Base-by-base conservation (phyloP, 1,140 invertebrate species). In the Polypedilum vanderplanki region DNA sequence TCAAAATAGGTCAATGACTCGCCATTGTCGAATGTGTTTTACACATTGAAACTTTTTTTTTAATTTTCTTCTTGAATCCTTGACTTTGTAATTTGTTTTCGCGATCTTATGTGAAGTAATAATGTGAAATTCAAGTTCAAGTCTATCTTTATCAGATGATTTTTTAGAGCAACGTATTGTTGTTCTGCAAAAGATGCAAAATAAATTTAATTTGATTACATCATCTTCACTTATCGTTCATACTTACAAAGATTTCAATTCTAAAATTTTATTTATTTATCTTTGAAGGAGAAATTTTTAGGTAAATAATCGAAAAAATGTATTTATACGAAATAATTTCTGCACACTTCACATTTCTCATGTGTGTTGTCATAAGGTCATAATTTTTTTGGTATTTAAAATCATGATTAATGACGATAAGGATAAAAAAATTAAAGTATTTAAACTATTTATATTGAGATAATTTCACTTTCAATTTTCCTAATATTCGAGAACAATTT, bases 231-330 rank as follows among this genome's bases (percentile, higher is more conserved):
- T n/a, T n/a, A 57, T 12, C 8, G 10, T 12, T 57, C 1, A 57
- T 57, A 57, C 46, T 57, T 15, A 57, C 46, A 57, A 4, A 33
- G 5, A 33, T 33, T 33, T 5, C 24, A 33, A 33, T 33, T n/a
- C 15, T n/a, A 57, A 57, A 57, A n/a, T n/a, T 57, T 57, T 57
- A n/a, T 57, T 57, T 57, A 57, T 57, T 57, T 57, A 12, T 33
- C 24, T 33, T 57, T 57, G 46, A n/a, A 57, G n/a, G 12, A 57
- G 15, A 57, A 1, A 12, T 57, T 57, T 57, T 57, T n/a, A 57
- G 46, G 10, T 57, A 57, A 57, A 57, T 57, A 57, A 57, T 57
- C 46, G n/a, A 57, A 57, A 57, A 57, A 57, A 12, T 57, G 9
- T 57, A n/a, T 57, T 15, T 57, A 57, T 12, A 15, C 12, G 24